phyloP scores from a whole-genome alignment of 1,140 invertebrate species.

The Pseudomyrmex gracilis region DNA sequence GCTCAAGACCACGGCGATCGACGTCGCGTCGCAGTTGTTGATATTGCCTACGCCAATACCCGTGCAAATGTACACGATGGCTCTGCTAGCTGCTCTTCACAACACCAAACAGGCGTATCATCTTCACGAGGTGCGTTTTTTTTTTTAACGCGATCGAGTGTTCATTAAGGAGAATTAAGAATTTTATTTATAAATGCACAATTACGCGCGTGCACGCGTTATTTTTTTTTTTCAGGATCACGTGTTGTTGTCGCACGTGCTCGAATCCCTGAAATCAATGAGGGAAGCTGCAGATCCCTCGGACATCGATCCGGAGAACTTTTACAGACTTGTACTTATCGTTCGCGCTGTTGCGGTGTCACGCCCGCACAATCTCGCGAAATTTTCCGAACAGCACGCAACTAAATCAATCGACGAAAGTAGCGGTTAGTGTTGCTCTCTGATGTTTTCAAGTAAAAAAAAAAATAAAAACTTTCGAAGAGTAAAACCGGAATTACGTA shows the following conservation, averaged over 20 bases:
- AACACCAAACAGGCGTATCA: conserved; percentile 91
- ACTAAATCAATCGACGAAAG: conserved; percentile 85
- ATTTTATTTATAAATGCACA: too few species aligned
- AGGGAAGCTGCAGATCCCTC: conserved; percentile 85
- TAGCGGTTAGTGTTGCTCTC: conserved; percentile 74
- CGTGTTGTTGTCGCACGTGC: conserved; percentile 92
- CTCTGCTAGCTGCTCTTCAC: conserved; percentile 93
- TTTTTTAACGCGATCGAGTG: background rate
- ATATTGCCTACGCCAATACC: conserved; percentile 92
- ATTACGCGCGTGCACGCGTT: too few species aligned
- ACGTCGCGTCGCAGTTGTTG: conserved; percentile 92
- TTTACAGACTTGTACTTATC: conserved; percentile 94
- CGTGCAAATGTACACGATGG: conserved; percentile 92
- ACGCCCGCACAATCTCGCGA: conserved; percentile 93
- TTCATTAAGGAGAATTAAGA: background rate
- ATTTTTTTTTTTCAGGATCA: conserved; percentile 91
- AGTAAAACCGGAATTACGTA: too few species aligned
- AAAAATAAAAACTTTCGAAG: background rate
- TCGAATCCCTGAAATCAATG: conserved; percentile 89
- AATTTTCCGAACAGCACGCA: conserved; percentile 89
- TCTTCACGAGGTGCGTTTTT: conserved; percentile 92
- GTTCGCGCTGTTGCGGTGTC: conserved; percentile 94
- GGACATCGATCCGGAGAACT: conserved; percentile 95
- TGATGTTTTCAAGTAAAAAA: background rate
- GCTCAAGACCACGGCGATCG: conserved; percentile 88